Percentiles rank a stretch among this genome's conserved stretches.
phyloP scores from a whole-genome alignment of 2,888 invertebrate genomes.

The Erpobdella octoculata region DNA sequence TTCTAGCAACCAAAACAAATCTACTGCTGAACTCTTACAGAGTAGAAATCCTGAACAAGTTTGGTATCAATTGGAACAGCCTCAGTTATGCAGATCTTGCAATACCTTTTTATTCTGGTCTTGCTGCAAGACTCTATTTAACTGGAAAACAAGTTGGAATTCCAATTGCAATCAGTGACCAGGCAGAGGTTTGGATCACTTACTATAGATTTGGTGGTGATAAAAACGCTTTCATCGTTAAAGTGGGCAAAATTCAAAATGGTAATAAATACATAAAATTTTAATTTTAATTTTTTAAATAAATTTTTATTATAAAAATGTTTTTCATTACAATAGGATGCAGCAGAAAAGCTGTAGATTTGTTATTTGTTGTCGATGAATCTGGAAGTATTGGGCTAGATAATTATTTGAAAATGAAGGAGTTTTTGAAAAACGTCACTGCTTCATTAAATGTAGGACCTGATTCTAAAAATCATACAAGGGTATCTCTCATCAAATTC shows the following conservation, averaged over 20 bases:
- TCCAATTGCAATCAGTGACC: not conserved
- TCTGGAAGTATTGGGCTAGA: slow-evolving; percentile 12
- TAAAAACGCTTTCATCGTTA: not conserved
- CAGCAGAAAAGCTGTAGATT: not conserved
- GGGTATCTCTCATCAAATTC: not conserved
- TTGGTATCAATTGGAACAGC: not conserved
- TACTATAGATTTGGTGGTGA: not conserved
- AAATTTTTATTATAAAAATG: no score
- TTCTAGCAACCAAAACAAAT: not conserved
- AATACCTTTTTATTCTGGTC: slow-evolving; percentile 15
- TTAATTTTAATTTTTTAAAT: no score
- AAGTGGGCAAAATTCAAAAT: not conserved
- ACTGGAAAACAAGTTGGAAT: not conserved
- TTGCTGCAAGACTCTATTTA: slow-evolving; percentile 1
- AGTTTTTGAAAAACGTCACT: not conserved
- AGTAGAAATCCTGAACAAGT: not conserved
- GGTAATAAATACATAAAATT: not conserved
- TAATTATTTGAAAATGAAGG: not conserved
- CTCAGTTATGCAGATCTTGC: not conserved
- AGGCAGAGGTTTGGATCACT: not conserved
- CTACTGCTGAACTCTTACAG: not conserved
- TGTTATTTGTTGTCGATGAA: slow-evolving; percentile 3
- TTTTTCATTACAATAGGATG: no score
- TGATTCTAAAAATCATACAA: slow-evolving; percentile 3
- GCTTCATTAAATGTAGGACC: slow-evolving; percentile 7